phyloP scores from a whole-genome alignment of 1,140 invertebrate genomes.

The Euborellia annulipes region DNA sequence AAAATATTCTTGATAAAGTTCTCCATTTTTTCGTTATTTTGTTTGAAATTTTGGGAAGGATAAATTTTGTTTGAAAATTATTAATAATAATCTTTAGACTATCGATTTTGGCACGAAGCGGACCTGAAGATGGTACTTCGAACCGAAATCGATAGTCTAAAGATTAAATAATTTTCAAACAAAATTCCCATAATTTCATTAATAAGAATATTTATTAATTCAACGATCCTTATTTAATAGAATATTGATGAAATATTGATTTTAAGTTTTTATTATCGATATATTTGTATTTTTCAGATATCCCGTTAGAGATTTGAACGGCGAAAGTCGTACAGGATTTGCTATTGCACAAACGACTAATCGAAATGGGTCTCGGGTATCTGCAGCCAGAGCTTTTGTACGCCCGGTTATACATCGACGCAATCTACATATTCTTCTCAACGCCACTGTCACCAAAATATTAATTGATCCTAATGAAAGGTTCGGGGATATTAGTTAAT shows the following conservation, averaged over 20 bases:
- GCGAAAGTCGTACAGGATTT: slow-evolving; percentile 60
- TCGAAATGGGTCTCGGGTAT: slow-evolving; percentile 71
- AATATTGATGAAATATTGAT: too few relatives aligned
- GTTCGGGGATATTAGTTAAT: too few relatives aligned
- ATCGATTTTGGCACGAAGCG: too few relatives aligned
- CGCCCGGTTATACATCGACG: slow-evolving; percentile 54
- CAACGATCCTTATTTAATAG: slow-evolving; percentile 12
- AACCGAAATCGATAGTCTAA: too few relatives aligned
- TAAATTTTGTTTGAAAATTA: too few relatives aligned
- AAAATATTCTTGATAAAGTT: too few relatives aligned
- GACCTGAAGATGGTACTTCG: too few relatives aligned
- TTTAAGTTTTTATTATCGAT: neutral
- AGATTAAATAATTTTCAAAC: too few relatives aligned
- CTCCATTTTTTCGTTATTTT: too few relatives aligned
- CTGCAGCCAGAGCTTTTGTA: slow-evolving; percentile 55
- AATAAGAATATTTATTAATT: neutral
- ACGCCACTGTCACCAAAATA: slow-evolving; percentile 53
- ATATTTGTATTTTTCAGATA: slow-evolving; percentile 40
- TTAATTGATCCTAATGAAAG: slow-evolving; percentile 20
- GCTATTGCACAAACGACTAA: slow-evolving; percentile 75
- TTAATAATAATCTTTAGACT: too few relatives aligned
- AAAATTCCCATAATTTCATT: too few relatives aligned
- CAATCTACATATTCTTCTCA: slow-evolving; percentile 61
- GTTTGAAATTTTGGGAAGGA: too few relatives aligned
- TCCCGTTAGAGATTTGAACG: slow-evolving; percentile 67